These are phyloP conservation scores for Hydractinia symbiolongicarpus DNA, from an alignment of 30 jellyfish, hydroid and myxozoan species.

Conservation along the genomic window DNA sequence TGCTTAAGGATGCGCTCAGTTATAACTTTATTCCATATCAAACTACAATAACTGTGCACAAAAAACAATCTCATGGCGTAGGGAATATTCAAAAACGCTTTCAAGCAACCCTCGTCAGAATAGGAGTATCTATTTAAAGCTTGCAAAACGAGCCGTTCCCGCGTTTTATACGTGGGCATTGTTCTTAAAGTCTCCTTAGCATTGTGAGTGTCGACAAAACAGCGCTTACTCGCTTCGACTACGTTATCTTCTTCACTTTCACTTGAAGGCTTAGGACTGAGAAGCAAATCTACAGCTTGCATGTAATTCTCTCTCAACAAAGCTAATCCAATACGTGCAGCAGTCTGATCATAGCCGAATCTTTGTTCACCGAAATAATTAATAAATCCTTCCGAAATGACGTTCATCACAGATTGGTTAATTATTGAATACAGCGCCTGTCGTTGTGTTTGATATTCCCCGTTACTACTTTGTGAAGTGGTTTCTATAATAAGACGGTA, in stretches of 20 bases:
- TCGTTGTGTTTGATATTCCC: too few relatives aligned
- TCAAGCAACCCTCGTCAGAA: constrained; percentile 51
- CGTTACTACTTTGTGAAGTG: too few relatives aligned
- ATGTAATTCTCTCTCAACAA: constrained; percentile 41
- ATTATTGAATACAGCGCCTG: too few relatives aligned
- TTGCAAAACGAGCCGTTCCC: constrained; percentile 46
- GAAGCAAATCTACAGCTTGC: constrained; percentile 45
- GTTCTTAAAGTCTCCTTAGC: constrained; percentile 31
- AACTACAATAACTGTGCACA: constrained; percentile 78
- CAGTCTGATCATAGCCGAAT: constrained; percentile 38
- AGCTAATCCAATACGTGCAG: constrained; percentile 53
- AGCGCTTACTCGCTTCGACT: constrained; percentile 41
- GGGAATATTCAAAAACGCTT: constrained; percentile 44
- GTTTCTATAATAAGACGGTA: too few relatives aligned
- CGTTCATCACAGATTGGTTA: too few relatives aligned
- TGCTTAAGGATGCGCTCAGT: constrained; percentile 23
- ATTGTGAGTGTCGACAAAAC: constrained; percentile 38
- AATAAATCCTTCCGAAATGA: constrained; percentile 41
- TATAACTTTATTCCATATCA: constrained; percentile 58
- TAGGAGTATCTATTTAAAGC: constrained; percentile 60
- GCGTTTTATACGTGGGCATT: constrained; percentile 55
- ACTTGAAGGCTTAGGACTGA: constrained; percentile 41
- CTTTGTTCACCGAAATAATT: constrained; percentile 71
- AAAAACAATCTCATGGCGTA: constrained; percentile 48
- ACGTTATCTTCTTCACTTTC: constrained; percentile 8